Conservation (phyloP, 2,797 vertebrate species). For the Coluber constrictor region DNA sequence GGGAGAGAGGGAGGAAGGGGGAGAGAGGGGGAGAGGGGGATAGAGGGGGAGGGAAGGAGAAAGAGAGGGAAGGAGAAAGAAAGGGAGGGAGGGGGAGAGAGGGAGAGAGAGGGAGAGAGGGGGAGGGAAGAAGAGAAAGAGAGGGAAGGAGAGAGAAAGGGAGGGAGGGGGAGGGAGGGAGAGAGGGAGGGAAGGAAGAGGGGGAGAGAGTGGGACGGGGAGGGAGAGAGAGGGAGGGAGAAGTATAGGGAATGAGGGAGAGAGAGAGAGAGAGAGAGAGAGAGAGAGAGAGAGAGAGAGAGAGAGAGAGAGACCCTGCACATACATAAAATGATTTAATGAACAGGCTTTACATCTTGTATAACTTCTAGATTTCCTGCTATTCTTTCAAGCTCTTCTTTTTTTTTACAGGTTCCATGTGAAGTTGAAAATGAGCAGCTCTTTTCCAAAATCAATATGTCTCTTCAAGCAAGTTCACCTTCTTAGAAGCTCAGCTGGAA, state of each 20-base stretch:
- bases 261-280: too few species aligned
- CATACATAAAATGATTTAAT: not conserved
- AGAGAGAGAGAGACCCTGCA: too few species aligned
- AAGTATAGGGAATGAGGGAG: too few species aligned
- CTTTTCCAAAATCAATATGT: not conserved
- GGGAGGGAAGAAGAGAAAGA: rapidly evolving
- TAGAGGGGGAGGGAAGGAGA: too few species aligned
- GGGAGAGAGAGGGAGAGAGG: rapidly evolving
- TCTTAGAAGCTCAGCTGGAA: not conserved
- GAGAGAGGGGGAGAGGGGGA: too few species aligned
- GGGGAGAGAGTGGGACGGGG: too few species aligned
- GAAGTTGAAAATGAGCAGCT: not conserved
- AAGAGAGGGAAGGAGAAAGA: too few species aligned
- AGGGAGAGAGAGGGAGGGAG: rapidly evolving
- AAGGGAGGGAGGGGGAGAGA: rapidly evolving
- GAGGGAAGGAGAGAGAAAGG: too few species aligned
- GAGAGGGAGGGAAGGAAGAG: too few species aligned
- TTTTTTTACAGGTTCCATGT: not conserved
- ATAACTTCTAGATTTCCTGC: not conserved
- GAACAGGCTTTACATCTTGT: not conserved
- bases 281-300: too few species aligned
- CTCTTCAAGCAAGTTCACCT: not conserved
- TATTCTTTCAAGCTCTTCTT: not conserved
- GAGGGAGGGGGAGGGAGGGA: too few species aligned
- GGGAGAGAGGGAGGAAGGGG: too few species aligned